Conservation (phyloP, 2,888 invertebrate species). For the Dasypolia templi region DNA sequence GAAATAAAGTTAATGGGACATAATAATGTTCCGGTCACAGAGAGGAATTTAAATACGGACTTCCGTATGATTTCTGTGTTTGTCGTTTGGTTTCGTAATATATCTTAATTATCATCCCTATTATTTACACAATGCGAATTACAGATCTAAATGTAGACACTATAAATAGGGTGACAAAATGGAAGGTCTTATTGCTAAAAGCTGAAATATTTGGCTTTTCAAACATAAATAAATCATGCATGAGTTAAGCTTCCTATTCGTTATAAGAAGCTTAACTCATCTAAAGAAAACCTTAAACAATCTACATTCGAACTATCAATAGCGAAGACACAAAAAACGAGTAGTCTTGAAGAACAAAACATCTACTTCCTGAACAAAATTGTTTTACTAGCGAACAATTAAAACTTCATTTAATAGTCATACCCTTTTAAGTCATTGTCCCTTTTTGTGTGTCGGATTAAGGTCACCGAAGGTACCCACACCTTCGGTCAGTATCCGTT, state of each 20-base stretch:
- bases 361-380: constrained; percentile 46
- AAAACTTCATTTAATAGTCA: constrained; percentile 25
- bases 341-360: not conserved
- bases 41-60: not conserved
- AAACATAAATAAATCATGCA: not conserved
- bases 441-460: constrained; percentile 41
- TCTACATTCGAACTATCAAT: not conserved
- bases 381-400: constrained; percentile 6
- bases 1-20: constrained; percentile 16
- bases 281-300: not conserved
- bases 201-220: not conserved
- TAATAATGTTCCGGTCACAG: constrained; percentile 42
- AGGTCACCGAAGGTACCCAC: constrained; percentile 55
- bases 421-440: constrained; percentile 25
- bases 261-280: not conserved
- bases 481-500: constrained; percentile 23
- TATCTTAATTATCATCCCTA: not conserved
- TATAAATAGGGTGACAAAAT: too few species aligned
- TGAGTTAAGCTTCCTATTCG: too few species aligned
- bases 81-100: not conserved
- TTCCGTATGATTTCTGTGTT: not conserved
- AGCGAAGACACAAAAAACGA: constrained; percentile 4
- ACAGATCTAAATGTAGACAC: too few species aligned
- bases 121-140: too few species aligned
- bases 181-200: too few species aligned